A percentile compares a stretch with the other conserved stretches of the same genome.
Conservation (phyloP, 2,888 invertebrate genomes). For the Ennomos fuscantarius region DNA sequence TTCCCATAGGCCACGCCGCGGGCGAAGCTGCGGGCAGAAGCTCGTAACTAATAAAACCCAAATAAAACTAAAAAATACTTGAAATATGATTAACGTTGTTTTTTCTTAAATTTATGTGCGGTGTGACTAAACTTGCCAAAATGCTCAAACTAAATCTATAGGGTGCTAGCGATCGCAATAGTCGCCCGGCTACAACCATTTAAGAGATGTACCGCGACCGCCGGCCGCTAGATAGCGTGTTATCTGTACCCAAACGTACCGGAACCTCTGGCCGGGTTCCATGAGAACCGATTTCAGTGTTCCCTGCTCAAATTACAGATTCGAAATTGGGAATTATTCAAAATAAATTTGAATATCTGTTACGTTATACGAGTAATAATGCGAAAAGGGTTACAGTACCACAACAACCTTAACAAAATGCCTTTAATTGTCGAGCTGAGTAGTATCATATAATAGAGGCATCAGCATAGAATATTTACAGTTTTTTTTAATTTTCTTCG, state of each 20-base stretch:
- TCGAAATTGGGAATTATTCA: conserved; percentile 1
- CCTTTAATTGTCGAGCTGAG: too few relatives aligned
- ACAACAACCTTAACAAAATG: neutral
- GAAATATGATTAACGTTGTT: too few relatives aligned
- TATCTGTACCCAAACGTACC: conserved; percentile 50
- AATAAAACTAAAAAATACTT: too few relatives aligned
- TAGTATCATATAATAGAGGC: too few relatives aligned
- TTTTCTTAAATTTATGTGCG: too few relatives aligned
- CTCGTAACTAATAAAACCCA: too few relatives aligned
- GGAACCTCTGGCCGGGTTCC: conserved; percentile 51
- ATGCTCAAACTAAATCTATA: conserved; percentile 3
- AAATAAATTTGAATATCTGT: conserved; percentile 4
- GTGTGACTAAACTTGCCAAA: neutral
- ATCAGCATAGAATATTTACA: too few relatives aligned
- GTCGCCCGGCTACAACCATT: conserved; percentile 8
- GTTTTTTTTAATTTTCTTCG: too few relatives aligned
- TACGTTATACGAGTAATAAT: too few relatives aligned
- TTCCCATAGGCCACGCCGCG: too few relatives aligned
- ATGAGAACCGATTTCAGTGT: conserved; percentile 44
- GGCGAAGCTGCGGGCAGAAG: too few relatives aligned
- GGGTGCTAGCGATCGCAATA: conserved; percentile 12
- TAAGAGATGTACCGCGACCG: conserved; percentile 32
- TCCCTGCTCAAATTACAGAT: conserved; percentile 14
- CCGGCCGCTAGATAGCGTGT: conserved; percentile 46
- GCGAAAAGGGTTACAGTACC: too few relatives aligned